Base-by-base conservation (phyloP, 2,888 invertebrate species). In the Philopedon plagiatum region DNA sequence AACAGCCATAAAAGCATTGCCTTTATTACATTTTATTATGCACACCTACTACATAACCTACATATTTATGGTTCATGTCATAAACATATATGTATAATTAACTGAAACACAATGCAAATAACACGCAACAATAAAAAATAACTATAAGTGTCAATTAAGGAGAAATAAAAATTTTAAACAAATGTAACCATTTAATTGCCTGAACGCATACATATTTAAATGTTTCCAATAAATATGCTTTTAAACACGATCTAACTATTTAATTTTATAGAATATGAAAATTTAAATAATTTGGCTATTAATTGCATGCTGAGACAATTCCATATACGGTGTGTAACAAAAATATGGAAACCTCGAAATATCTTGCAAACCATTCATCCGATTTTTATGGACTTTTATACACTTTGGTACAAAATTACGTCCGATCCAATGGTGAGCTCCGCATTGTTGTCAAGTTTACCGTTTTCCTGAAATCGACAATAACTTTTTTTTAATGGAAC, bases 61-160 rank as follows among this genome's bases (percentile, higher is more conserved):
- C 58, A 58, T 58, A 58, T 58, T 58, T 58, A 58, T 58, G 41
- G 41, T 41, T 39, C 23, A 41, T 58, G 58, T 41, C 41, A 41
- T 41, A 58, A 58, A 23, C 37, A 26, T 26, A 19, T 56, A 26
- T 26, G 11, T 56, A 41, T 58, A 58, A 58, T 58, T 58, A 54
- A 54, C 51, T 9, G 13, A 29, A 54, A 54, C 23, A 39, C 39
- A 58, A 41, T 58, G 39, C 23, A 58, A 58, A 57, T 57, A 37
- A 37, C 57, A 37, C n/a, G 9, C 57, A 57, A 58, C 41, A 58
- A 58, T 58, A 58, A 58, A 58, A 57, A 57, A 32, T 32, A 34
- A 13, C 58, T 54, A 23, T 23, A 54, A 39, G 39, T 39, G 41
- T 26, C 23, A 58, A 58, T 58, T 58, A 58, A 58, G 19, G 19